These are phyloP conservation scores for Gephyroberyx darwinii DNA, from an alignment of 2,797 vertebrate genomes.

Conservation along the genomic window DNA sequence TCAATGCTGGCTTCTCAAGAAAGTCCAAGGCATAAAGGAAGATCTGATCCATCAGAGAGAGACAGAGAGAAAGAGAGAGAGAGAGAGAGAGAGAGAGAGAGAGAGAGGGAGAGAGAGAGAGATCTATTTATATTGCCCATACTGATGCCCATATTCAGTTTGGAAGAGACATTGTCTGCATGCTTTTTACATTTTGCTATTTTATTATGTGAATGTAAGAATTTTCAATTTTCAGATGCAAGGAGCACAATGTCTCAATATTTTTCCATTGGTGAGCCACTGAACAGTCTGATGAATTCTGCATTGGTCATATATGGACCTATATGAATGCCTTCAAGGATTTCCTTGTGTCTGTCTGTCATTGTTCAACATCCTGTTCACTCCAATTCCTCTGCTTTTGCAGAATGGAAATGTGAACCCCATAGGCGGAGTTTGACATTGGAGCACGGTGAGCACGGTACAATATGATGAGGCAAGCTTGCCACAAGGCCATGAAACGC, in stretches of 20 bases:
- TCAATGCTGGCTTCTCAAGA: slow-evolving; percentile 44
- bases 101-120: neutral
- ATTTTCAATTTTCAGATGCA: slow-evolving; percentile 2
- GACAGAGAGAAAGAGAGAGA: neutral
- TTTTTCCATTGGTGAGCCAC: neutral
- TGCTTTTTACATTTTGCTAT: slow-evolving; percentile 4
- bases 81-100: neutral
- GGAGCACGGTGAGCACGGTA: too few relatives aligned
- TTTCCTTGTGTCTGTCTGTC: neutral
- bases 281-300: neutral
- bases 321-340: neutral
- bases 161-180: neutral
- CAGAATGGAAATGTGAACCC: too few relatives aligned
- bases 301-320: neutral
- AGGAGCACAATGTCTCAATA: neutral
- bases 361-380: neutral
- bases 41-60: slow-evolving; percentile 18
- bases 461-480: too few relatives aligned
- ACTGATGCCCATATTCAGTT: neutral
- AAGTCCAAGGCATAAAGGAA: slow-evolving; percentile 38
- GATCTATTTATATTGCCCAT: too few relatives aligned
- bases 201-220: neutral
- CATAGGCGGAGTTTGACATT: too few relatives aligned
- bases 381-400: neutral
- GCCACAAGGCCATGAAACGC: too few relatives aligned